Conservation (phyloP, 1,140 invertebrate species). For the Cherax destructor region DNA sequence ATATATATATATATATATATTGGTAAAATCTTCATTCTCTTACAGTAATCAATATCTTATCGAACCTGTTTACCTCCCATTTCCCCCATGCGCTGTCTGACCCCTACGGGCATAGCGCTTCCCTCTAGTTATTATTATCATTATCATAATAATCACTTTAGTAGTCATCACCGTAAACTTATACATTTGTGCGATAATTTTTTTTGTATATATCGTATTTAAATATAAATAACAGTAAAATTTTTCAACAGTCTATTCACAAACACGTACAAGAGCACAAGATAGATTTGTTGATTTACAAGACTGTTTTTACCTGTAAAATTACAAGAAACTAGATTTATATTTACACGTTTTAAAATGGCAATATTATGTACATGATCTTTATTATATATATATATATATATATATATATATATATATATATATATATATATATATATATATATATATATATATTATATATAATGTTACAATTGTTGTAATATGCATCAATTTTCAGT, state of each 20-base stretch:
- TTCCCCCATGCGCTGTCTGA: no score
- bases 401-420: no score
- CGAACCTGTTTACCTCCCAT: no score
- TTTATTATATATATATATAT: background rate
- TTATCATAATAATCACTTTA: no score
- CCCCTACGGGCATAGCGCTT: no score
- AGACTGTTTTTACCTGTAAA: background rate
- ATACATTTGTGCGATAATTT: background rate
- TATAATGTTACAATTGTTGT: background rate
- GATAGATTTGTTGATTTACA: background rate
- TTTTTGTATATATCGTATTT: background rate
- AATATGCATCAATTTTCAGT: background rate
- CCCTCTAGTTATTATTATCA: no score
- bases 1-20: no score
- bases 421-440: background rate
- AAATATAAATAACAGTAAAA: background rate
- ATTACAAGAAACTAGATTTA: constrained; percentile 6
- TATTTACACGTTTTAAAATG: background rate
- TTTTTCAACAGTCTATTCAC: background rate
- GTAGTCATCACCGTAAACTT: background rate
- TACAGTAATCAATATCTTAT: no score
- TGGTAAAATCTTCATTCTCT: no score
- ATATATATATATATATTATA: background rate
- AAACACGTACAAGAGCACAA: background rate
- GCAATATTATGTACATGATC: background rate